Evolutionary conservation across 2,797 vertebrate genomes (phyloP).

Genomic region (Columba guinea): DNA sequence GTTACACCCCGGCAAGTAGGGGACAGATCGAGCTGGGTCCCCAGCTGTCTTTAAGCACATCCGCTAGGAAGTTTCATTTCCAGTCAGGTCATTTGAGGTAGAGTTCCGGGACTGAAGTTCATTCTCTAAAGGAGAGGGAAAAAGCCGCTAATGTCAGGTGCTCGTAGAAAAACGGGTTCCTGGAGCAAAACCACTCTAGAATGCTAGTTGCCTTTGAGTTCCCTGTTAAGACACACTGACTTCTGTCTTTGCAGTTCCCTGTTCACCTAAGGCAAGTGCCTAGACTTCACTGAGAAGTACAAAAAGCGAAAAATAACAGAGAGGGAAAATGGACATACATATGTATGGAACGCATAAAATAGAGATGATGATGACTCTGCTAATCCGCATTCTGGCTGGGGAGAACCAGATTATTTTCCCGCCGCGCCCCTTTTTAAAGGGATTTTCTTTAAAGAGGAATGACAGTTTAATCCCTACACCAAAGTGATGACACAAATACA

Average conservation of each 20-base stretch:
- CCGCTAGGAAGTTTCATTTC: conserved; percentile 20
- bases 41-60: conserved; percentile 44
- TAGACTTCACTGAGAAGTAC: background rate
- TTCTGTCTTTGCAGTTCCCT: background rate
- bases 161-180: background rate
- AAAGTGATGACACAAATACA: background rate
- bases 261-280: background rate
- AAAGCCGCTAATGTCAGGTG: conserved; percentile 10
- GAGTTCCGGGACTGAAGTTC: background rate
- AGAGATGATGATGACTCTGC: background rate
- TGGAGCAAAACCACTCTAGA: conserved; percentile 24
- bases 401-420: background rate
- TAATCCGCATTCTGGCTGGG: background rate
- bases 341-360: background rate
- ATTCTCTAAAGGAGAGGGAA: conserved; percentile 34
- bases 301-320: background rate
- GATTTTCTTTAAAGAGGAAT: background rate
- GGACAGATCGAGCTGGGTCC: background rate
- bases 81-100: conserved; percentile 32
- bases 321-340: background rate
- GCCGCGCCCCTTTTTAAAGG: background rate
- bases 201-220: background rate
- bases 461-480: background rate
- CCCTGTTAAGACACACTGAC: background rate
- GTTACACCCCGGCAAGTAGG: background rate